These are phyloP conservation scores for Pachyrhynchus sulphureomaculatus DNA, from an alignment of 1,140 invertebrate species.

Conservation along the genomic window DNA sequence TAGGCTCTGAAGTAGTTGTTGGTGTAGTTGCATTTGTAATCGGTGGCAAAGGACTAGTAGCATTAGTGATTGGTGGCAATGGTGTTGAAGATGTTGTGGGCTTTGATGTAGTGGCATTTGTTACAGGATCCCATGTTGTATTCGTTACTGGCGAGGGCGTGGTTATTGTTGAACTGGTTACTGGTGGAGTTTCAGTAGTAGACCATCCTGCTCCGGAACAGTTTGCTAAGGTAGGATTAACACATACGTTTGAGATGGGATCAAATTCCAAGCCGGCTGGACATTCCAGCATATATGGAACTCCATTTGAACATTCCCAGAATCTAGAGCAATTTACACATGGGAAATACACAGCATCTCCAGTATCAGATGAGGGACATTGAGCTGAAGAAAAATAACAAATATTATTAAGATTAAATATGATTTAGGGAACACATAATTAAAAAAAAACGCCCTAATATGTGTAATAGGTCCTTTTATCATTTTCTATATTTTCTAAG, in stretches of 20 bases:
- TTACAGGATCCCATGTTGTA: conserved; percentile 1
- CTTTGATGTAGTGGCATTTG: background rate
- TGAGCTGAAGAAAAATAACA: background rate
- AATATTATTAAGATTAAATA: too few relatives aligned
- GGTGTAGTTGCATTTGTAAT: background rate
- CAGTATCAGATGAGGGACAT: background rate
- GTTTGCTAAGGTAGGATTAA: background rate
- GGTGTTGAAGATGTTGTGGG: conserved; percentile 2
- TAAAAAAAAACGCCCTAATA: too few relatives aligned
- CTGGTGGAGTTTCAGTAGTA: conserved; percentile 4
- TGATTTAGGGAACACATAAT: too few relatives aligned
- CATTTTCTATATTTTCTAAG: too few relatives aligned
- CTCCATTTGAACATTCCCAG: conserved; percentile 21
- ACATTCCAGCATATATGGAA: conserved; percentile 8
- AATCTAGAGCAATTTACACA: conserved; percentile 16
- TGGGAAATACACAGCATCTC: background rate
- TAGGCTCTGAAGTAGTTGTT: background rate
- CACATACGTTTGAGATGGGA: conserved; percentile 2
- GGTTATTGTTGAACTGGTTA: background rate
- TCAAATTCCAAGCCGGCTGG: conserved; percentile 7
- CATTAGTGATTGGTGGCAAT: background rate
- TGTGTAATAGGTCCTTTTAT: too few relatives aligned
- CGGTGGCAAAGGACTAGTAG: background rate
- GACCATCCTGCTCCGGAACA: conserved; percentile 19
- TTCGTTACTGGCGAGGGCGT: background rate